Base-by-base conservation (phyloP, 1,140 invertebrate genomes). In the Bombus terrestris region DNA sequence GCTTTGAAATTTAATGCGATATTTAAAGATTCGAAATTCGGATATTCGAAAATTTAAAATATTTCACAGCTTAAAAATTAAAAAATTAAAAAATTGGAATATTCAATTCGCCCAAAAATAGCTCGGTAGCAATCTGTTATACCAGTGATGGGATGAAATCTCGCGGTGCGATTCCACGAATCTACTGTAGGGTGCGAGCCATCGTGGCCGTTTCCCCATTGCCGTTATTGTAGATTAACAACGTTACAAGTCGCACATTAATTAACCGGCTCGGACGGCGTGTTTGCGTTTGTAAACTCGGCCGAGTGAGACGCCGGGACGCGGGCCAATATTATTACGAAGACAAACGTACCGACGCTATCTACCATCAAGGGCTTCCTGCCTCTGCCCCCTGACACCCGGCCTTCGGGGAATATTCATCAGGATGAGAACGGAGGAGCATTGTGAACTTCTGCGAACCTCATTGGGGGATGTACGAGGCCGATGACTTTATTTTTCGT, bases 221-320 rank as follows among this genome's bases (percentile, higher is more conserved):
- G 89, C 88, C 89, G 88, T 90, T 90, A 88, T 86, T 83, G 73
- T 82, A 80, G 81, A 83, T 89, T 89, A 89, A 90, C 85, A 91
- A 89, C 87, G 90, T 89, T 88, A 91, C 92, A 93, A 92, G 91
- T 93, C 90, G 87, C 92, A 92, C 86, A 92, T 94, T 94, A 94
- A 94, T 94, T 94, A 94, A 93, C 88, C 86, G 83, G 88, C 91
- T 87, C 81, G 85, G 62, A 53, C 74, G 73, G 62, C 82, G 81
- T 91, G 91, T 92, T 90, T 91, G 85, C 86, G 89, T 90, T 91
- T 89, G 81, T 92, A 90, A 92, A 92, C 89, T 87, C 90, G 89
- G 88, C 90, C 86, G 79, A 71, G 79, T 69, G 89, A 86, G 84
- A 86, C 83, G 81, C 83, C 81, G 81, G 89, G 88, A 87, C 88